These are phyloP conservation scores for Mustelus asterias DNA, from an alignment of 2,113 vertebrate genomes.

Conservation along the genomic window DNA sequence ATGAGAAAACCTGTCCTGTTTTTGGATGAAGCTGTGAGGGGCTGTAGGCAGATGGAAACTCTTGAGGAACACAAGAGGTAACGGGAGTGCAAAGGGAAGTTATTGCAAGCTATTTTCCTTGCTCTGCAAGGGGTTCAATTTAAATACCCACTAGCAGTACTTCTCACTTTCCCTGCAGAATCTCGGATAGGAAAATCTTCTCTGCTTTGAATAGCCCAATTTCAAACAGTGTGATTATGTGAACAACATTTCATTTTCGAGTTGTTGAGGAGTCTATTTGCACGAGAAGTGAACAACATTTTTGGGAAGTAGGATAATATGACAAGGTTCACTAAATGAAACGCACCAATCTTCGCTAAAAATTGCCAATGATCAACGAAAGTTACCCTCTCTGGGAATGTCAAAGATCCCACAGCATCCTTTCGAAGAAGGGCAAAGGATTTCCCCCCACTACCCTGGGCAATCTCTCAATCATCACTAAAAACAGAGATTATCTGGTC, in stretches of 20 bases:
- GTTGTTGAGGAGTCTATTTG: not conserved
- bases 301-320: not conserved
- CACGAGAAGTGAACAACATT: not conserved
- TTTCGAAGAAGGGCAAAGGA: not conserved
- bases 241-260: not conserved
- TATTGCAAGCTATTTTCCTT: too few species aligned
- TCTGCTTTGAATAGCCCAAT: not conserved
- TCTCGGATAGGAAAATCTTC: not conserved
- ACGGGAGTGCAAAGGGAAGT: too few species aligned
- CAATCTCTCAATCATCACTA: not conserved
- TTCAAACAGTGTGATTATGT: not conserved
- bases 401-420: not conserved
- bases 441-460: not conserved
- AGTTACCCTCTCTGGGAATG: not conserved
- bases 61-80: too few species aligned
- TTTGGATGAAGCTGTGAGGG: too few species aligned
- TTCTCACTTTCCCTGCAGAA: not conserved
- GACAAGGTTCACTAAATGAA: not conserved
- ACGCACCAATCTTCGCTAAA: not conserved
- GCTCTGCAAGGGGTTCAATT: not conserved
- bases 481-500: not conserved
- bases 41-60: too few species aligned
- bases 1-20: too few species aligned
- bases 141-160: not conserved
- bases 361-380: not conserved